Percentiles rank a stretch among this genome's conserved stretches.
phyloP scores from a whole-genome alignment of 2,888 invertebrate genomes.

The Petrophora chlorosata region DNA sequence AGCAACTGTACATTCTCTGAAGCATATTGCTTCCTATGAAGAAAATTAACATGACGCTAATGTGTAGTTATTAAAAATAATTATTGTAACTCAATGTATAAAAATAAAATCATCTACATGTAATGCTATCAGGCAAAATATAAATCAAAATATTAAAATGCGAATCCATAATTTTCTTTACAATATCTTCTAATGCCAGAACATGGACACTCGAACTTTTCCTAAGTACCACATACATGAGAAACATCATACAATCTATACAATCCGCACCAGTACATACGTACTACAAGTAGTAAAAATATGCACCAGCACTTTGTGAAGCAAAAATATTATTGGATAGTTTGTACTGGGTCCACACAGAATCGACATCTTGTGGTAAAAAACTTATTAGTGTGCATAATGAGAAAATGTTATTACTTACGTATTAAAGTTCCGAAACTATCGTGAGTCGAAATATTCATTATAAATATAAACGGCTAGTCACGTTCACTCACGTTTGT shows the following conservation, averaged over 20 bases:
- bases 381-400: no score
- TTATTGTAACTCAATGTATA: neutral
- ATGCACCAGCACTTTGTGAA: no score
- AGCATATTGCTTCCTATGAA: neutral
- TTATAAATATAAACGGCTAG: no score
- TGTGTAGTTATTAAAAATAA: neutral
- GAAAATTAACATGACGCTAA: neutral
- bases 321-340: no score
- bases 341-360: no score
- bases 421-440: no score
- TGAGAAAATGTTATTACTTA: no score
- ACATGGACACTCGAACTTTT: neutral
- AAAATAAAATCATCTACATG: constrained; percentile 1
- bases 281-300: no score
- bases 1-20: no score
- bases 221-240: constrained; percentile 5
- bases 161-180: neutral
- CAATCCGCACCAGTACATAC: constrained; percentile 3
- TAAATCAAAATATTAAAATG: neutral
- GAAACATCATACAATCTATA: neutral
- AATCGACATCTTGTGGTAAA: no score
- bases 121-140: neutral
- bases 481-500: no score
- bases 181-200: neutral
- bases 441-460: no score